Base-by-base conservation (phyloP, 2,888 invertebrate genomes). In the Hipparchia semele region DNA sequence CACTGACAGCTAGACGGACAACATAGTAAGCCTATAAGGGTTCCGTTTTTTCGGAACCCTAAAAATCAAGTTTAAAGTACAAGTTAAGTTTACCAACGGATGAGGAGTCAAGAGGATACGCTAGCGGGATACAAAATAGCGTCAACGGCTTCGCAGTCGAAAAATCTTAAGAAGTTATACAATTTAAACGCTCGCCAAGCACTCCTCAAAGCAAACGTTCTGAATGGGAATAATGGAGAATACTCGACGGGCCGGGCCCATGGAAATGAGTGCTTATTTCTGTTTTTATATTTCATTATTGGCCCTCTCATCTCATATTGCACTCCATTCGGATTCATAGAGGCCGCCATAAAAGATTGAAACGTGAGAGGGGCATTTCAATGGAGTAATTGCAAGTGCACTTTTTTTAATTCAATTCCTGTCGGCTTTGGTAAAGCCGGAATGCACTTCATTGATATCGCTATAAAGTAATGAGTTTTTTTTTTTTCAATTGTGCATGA, bases 231-330 rank as follows among this genome's bases (percentile, higher is more conserved):
- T 91, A 92, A 93, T 92, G 88, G 87, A 90, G 91, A 83, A 86
- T 84, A 84, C 92, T 92, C 86, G 83, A 89, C 86, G 82, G 79
- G 82, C 86, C 84, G 86, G 85, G 84, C 83, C 85, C 83, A 85
- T 85, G 85, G 87, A 87, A 90, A 88, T 86, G 86, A 89, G 89
- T 88, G 86, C 91, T 91, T 89, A 90, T 90, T 90, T 88, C 88
- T 91, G 90, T 92, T 93, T 92, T 93, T 92, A 92, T 92, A 91
- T 92, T 92, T 91, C 90, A 92, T 93, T 92, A 92, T 93, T 93
- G 90, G 92, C 91, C 87, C 91, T 91, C 92, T 92, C 91, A 90
- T 90, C 92, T 91, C 92, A 87, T 90, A 91, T 91, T 91, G 91
- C 92, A 90, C 90, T 90, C 85, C 85, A 87, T 87, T 86, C 85